Evolutionary conservation across 2,113 vertebrate genomes (phyloP).

Genomic region (Stomatorhinus ivindoensis): DNA sequence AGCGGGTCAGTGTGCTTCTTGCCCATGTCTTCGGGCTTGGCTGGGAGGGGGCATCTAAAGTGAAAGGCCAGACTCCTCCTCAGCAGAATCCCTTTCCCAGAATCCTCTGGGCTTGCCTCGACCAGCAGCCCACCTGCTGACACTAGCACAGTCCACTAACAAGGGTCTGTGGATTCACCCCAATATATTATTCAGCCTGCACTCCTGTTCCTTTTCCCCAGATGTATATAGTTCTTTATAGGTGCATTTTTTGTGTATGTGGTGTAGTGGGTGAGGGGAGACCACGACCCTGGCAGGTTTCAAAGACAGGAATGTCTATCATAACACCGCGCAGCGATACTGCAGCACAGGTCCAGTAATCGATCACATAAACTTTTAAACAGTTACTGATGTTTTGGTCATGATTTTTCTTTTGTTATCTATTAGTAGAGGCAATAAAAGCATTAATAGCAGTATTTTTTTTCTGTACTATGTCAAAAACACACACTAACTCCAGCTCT

Average conservation of each 20-base stretch:
- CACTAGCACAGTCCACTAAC: slow-evolving; percentile 4
- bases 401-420: background rate
- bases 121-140: slow-evolving; percentile 15
- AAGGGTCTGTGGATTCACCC: background rate
- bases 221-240: background rate
- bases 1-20: background rate
- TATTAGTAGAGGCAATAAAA: background rate
- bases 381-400: background rate
- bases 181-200: background rate
- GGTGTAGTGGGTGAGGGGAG: background rate
- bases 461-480: background rate
- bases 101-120: slow-evolving; percentile 6
- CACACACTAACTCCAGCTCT: background rate
- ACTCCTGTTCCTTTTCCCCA: background rate
- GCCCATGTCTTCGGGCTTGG: background rate
- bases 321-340: background rate
- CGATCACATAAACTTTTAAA: background rate
- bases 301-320: background rate
- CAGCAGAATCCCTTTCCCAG: slow-evolving; percentile 6
- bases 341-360: background rate
- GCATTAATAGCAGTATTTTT: background rate
- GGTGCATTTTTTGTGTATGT: background rate
- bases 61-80: background rate
- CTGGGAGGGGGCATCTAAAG: background rate
- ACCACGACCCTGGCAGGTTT: background rate